Percentiles rank a stretch among this genome's conserved stretches.
phyloP scores from a whole-genome alignment of 2,113 vertebrate species.

The Caranx melampygus region DNA sequence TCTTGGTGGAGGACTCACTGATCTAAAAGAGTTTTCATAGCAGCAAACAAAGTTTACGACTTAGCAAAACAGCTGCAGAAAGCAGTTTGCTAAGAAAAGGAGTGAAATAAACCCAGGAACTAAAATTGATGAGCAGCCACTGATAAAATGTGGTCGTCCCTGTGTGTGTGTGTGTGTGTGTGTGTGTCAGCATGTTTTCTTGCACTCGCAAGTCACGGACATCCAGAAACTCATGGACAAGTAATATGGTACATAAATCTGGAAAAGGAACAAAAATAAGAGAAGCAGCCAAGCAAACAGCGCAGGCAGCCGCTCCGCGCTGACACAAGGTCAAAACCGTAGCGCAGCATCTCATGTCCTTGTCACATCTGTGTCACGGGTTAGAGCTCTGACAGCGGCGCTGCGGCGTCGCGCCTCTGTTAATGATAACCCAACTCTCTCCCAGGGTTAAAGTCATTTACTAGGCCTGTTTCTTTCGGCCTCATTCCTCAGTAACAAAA shows the following conservation, averaged over 20 bases:
- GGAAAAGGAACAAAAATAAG: slow-evolving; percentile 36
- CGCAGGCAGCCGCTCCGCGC: slow-evolving; percentile 12
- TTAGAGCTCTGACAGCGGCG: slow-evolving; percentile 53
- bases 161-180: background rate
- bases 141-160: background rate
- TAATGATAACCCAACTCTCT: slow-evolving; percentile 68
- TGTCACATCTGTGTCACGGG: slow-evolving; percentile 53
- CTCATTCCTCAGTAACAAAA: slow-evolving; percentile 62
- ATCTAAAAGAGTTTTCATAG: background rate
- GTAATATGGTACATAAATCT: slow-evolving; percentile 38
- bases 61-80: background rate
- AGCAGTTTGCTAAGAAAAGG: background rate
- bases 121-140: slow-evolving; percentile 18
- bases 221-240: slow-evolving; percentile 25
- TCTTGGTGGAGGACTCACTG: too few species aligned
- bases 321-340: slow-evolving; percentile 56
- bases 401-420: slow-evolving; percentile 26
- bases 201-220: slow-evolving; percentile 22
- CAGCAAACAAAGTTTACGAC: background rate
- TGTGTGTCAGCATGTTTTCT: slow-evolving; percentile 30
- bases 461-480: slow-evolving; percentile 39
- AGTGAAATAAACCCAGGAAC: background rate
- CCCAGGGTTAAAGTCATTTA: slow-evolving; percentile 74
- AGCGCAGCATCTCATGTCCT: slow-evolving; percentile 57
- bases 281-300: slow-evolving; percentile 36